phyloP scores from a whole-genome alignment of 2,113 vertebrate species.

The Synchiropus splendidus region DNA sequence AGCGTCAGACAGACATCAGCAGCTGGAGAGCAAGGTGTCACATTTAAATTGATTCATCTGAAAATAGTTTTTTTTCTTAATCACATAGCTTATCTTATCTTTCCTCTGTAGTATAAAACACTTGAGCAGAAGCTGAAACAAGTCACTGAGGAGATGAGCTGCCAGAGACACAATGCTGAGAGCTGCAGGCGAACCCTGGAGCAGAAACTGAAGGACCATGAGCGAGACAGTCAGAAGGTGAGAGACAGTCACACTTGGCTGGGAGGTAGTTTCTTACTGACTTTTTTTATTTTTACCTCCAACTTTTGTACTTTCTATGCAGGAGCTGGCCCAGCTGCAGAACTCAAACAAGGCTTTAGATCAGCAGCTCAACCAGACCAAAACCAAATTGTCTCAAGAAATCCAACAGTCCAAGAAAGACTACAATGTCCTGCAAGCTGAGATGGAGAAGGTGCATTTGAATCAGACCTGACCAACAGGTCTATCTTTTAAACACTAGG shows the following conservation, averaged over 20 bases:
- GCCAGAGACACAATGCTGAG: conserved; percentile 85
- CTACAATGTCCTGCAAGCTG: conserved; percentile 62
- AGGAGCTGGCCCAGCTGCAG: conserved; percentile 78
- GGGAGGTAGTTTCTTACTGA: too few relatives aligned
- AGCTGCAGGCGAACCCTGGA: conserved; percentile 70
- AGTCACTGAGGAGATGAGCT: conserved; percentile 80
- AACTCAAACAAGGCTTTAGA: conserved; percentile 69
- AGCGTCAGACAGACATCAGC: conserved; percentile 62
- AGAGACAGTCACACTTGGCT: background rate
- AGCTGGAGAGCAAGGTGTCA: conserved; percentile 69
- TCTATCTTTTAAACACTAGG: background rate
- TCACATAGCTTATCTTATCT: background rate
- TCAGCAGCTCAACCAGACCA: conserved; percentile 71
- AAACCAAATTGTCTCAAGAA: conserved; percentile 74
- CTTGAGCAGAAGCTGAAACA: conserved; percentile 82
- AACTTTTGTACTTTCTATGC: conserved; percentile 6
- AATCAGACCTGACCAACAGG: background rate
- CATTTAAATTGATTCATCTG: background rate
- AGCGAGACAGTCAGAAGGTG: conserved; percentile 84
- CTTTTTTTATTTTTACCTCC: too few relatives aligned
- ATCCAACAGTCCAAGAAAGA: conserved; percentile 78
- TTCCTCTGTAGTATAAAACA: conserved; percentile 56
- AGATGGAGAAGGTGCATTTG: conserved; percentile 75
- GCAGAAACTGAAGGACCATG: conserved; percentile 82
- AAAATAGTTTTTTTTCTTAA: background rate